These are phyloP conservation scores for Triplophysa dalaica DNA, from an alignment of 2,113 vertebrate genomes.

Conservation along the genomic window DNA sequence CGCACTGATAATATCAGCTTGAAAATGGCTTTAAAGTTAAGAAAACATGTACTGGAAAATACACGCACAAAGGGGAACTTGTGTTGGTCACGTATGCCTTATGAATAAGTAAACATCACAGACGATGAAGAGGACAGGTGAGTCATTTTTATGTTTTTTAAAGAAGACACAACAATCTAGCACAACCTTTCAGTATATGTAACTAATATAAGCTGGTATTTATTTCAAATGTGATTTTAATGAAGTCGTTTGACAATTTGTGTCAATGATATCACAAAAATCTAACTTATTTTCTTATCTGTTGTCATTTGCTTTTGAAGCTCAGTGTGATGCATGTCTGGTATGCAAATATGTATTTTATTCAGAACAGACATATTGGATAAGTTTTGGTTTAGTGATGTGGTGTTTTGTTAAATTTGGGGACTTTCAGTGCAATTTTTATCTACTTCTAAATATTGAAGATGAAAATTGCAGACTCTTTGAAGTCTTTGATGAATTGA, in stretches of 20 bases:
- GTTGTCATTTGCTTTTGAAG: too few relatives aligned
- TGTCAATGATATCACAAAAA: too few relatives aligned
- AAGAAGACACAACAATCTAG: background rate
- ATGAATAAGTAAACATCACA: background rate
- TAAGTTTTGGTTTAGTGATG: background rate
- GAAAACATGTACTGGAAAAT: background rate
- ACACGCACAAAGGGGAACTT: background rate
- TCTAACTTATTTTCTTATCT: too few relatives aligned
- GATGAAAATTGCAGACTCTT: background rate
- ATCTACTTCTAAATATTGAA: background rate
- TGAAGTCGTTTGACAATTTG: too few relatives aligned
- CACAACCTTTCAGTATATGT: background rate
- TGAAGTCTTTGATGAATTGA: too few relatives aligned
- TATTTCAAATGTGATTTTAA: too few relatives aligned
- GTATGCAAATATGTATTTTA: background rate
- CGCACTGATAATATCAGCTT: background rate
- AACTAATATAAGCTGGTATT: background rate
- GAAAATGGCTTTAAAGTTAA: background rate
- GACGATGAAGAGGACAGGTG: slow-evolving; percentile 10
- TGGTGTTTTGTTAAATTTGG: too few relatives aligned
- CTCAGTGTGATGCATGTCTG: too few relatives aligned
- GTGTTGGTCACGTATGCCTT: background rate
- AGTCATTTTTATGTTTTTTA: background rate
- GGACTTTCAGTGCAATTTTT: background rate
- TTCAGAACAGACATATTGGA: background rate